These are phyloP conservation scores for Momotus momota DNA, from an alignment of 2,797 vertebrate genomes.

Conservation along the genomic window DNA sequence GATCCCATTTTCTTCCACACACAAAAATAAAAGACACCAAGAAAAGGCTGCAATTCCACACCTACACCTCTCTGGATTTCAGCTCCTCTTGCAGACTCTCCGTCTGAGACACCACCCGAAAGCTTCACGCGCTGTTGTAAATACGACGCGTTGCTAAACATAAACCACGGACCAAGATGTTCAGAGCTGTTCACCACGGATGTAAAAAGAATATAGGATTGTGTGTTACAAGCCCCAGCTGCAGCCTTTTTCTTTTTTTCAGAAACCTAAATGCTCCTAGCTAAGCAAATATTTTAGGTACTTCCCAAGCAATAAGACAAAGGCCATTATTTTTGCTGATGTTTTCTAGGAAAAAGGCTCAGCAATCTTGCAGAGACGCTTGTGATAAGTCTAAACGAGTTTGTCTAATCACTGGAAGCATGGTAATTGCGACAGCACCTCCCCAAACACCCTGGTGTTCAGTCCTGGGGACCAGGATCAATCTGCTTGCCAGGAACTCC, in stretches of 20 bases:
- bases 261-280: neutral
- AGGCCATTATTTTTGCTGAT: neutral
- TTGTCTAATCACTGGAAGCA: neutral
- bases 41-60: neutral
- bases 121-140: neutral
- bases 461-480: neutral
- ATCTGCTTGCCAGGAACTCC: neutral
- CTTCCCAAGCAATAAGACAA: neutral
- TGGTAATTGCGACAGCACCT: neutral
- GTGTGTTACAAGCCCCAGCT: neutral
- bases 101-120: neutral
- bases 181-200: neutral
- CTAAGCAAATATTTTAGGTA: neutral
- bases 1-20: neutral
- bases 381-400: neutral
- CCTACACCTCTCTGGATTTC: neutral
- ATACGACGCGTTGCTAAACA: neutral
- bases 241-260: neutral
- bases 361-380: neutral
- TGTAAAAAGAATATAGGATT: neutral
- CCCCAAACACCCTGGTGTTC: neutral
- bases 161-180: neutral
- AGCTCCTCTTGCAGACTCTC: neutral
- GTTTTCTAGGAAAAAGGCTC: neutral
- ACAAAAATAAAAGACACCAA: neutral